Base-by-base conservation (phyloP, 64 coral and sea anemone genomes). In the Cladopsammia gracilis region DNA sequence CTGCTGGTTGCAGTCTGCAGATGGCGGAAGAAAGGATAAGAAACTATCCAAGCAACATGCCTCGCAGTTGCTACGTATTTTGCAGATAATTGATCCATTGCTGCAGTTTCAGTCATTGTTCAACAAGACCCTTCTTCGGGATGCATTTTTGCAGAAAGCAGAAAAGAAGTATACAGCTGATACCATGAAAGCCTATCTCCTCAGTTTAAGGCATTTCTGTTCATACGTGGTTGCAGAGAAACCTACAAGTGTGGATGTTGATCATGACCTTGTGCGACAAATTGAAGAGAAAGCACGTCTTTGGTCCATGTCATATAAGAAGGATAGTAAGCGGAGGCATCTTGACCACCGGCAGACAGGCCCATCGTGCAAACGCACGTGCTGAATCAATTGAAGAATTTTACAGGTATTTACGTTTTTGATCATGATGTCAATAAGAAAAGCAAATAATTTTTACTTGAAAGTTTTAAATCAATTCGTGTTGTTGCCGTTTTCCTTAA, bases 101-200 rank as follows among this genome's bases (percentile, higher is more conserved):
- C 44, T 59, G 57, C 53, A 89, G 52, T 62, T 89, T 23, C 23
- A 47, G 43, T 89, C 87, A 45, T 89, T 89, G 73, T 60, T 89
- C 60, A 73, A 77, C 58, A 51, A 75, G 22, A n/a, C n/a, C 54
- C 87, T 89, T 76, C 7, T 89, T n/a, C 54, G 54, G 51, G 87
- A 89, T 59, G 58, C 60, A 49, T 89, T 89, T 58, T 57, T 76
- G 72, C 71, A 71, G 71, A 10, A 87, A 71, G 84, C 66, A 77
- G 23, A 67, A 44, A n/a, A n/a, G n/a, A 64, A 83, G 42, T 82
- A 92, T 69, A 66, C 52, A 68, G 76, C 89, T 26, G 69, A 79
- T 70, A 91, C 89, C 66, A 67, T 91, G n/a, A 91, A 91, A 85
- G 70, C 68, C 43, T 92, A 92, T 85, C 90, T 76, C 23, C 70